Conservation (phyloP, 1,140 invertebrate genomes). For the Drosophila serrata region DNA sequence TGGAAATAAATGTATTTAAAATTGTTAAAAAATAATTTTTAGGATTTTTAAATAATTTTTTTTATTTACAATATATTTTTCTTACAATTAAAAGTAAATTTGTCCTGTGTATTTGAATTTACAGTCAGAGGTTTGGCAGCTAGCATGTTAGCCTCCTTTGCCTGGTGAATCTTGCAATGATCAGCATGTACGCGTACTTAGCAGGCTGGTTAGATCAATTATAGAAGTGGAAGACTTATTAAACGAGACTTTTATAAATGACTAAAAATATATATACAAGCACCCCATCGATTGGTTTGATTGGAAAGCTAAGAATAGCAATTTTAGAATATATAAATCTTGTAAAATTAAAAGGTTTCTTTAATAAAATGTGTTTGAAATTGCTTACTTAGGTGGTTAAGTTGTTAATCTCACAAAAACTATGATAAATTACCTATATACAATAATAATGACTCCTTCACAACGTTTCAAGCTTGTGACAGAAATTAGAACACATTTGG, state of each 20-base stretch:
- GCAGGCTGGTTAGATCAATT: slow-evolving; percentile 48
- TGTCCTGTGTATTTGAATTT: slow-evolving; percentile 6
- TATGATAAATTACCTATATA: too few species aligned
- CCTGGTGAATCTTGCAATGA: slow-evolving; percentile 33
- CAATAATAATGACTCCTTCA: too few species aligned
- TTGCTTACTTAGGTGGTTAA: not conserved
- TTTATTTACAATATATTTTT: not conserved
- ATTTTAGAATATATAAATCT: not conserved
- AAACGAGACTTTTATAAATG: slow-evolving; percentile 39
- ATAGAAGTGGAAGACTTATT: slow-evolving; percentile 34
- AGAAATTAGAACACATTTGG: too few species aligned
- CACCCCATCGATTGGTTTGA: slow-evolving; percentile 4
- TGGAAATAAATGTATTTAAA: fast-evolving
- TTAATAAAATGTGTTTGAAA: not conserved
- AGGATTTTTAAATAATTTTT: not conserved
- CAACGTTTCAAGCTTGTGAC: too few species aligned
- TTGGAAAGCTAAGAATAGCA: slow-evolving; percentile 5
- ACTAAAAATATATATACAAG: slow-evolving; percentile 28
- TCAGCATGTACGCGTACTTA: slow-evolving; percentile 47
- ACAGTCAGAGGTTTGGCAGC: slow-evolving; percentile 9
- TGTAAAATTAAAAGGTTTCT: not conserved
- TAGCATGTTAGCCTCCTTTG: slow-evolving; percentile 17
- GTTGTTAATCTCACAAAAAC: too few species aligned
- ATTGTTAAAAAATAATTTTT: not conserved
- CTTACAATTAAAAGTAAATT: too few species aligned